Conservation (phyloP, 2,888 invertebrate species). For the Andrena minutula region DNA sequence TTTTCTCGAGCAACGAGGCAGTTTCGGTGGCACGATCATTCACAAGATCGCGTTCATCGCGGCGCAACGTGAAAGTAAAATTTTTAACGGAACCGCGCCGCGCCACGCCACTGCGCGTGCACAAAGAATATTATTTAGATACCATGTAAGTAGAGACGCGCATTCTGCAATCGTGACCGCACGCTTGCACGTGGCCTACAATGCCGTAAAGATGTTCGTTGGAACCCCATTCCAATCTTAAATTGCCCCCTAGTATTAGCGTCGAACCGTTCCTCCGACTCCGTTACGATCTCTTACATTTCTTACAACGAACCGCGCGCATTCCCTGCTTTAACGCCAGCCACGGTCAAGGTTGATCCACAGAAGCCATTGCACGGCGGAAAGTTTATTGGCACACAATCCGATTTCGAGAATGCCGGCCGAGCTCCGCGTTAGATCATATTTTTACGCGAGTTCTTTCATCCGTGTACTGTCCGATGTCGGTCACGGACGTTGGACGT, state of each 20-base stretch:
- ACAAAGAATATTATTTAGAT: constrained; percentile 59
- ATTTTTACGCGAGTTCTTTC: neutral
- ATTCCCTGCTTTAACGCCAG: neutral
- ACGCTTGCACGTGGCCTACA: constrained; percentile 41
- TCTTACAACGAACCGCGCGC: neutral
- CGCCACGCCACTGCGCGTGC: constrained; percentile 33
- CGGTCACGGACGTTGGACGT: constrained; percentile 8
- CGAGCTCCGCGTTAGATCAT: neutral
- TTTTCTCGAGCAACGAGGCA: too few species aligned
- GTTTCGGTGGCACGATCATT: neutral
- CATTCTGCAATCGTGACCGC: constrained; percentile 47
- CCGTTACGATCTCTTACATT: constrained; percentile 26
- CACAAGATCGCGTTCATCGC: neutral
- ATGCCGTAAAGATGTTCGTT: constrained; percentile 5
- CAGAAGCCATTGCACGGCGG: neutral
- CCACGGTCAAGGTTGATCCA: constrained; percentile 21
- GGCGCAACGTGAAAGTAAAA: constrained; percentile 32
- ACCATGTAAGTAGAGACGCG: constrained; percentile 43
- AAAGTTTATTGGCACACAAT: neutral
- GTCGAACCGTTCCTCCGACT: neutral
- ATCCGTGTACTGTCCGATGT: neutral
- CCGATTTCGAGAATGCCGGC: neutral
- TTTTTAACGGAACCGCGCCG: neutral
- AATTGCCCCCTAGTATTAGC: neutral
- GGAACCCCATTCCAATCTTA: neutral